phyloP scores from a whole-genome alignment of 2,888 invertebrate species.

The Tinea trinotella region DNA sequence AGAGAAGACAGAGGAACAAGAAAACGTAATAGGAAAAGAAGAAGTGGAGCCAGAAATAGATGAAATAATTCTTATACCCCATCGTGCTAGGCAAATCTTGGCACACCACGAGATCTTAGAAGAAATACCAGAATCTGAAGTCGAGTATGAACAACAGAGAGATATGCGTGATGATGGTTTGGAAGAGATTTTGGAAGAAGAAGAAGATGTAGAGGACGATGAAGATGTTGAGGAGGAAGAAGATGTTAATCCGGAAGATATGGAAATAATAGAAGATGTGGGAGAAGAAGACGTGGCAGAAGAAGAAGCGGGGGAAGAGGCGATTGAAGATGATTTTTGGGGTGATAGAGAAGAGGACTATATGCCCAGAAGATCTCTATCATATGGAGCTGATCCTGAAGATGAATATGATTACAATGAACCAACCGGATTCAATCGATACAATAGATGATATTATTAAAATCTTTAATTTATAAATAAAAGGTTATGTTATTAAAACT shows the following conservation, averaged over 20 bases:
- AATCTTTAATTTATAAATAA: not conserved
- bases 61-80: slow-evolving; percentile 25
- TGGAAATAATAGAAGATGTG: slow-evolving; percentile 25
- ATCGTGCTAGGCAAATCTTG: slow-evolving; percentile 38
- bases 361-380: slow-evolving; percentile 33
- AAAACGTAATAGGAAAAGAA: slow-evolving; percentile 26
- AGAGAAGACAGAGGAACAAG: slow-evolving; percentile 25
- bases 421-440: slow-evolving; percentile 47
- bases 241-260: slow-evolving; percentile 28
- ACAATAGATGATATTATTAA: slow-evolving; percentile 44
- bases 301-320: slow-evolving; percentile 47
- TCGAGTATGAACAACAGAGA: slow-evolving; percentile 55
- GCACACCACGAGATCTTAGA: slow-evolving; percentile 60
- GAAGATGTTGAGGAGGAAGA: slow-evolving; percentile 36
- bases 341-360: slow-evolving; percentile 38
- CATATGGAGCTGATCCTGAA: slow-evolving; percentile 45
- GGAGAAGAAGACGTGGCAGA: slow-evolving; percentile 35
- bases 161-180: slow-evolving; percentile 41
- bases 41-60: slow-evolving; percentile 30
- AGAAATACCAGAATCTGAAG: slow-evolving; percentile 59
- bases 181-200: slow-evolving; percentile 60
- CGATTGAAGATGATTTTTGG: slow-evolving; percentile 47
- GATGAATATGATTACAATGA: slow-evolving; percentile 67
- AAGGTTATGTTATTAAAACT: not conserved
- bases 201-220: slow-evolving; percentile 45